Base-by-base conservation (phyloP, 1,140 invertebrate species). In the Drosophila micromelanica region DNA sequence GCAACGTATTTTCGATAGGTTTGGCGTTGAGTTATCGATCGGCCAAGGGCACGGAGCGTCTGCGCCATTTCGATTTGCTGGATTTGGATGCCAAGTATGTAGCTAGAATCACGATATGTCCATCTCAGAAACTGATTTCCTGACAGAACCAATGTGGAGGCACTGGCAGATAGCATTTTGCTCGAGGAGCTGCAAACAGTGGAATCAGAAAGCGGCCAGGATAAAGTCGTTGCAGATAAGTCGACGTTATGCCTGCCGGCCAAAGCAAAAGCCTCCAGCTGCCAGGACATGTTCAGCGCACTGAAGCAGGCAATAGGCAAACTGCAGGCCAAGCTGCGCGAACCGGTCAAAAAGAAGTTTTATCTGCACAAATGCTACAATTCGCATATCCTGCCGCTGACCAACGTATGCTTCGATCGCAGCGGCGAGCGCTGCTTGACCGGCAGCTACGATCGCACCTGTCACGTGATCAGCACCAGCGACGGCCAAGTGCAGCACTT, bases 401-500 rank as follows among this genome's bases (percentile, higher is more conserved):
- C 96, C 5, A 96, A 96, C 92, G 95, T 96, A 9, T 94, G 95
- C 45, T 96, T 97, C 85, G 95, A 96, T 84, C 95, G 95, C 78
- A 93, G 92, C 49, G 95, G 95, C 0, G 93, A 94, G 49, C 97
- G 96, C 91, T 97, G 96, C 92, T 92, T 97, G 52, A 96, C 96
- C 1, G 96, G 96, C 51, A 97, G 96, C 92, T 97, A 97, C 91
- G 96, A 97, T 91, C 92, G 96, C 78, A 97, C 96, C n/a, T 97
- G 96, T 92, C 96, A 96, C 91, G 93, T 97, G 63, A 97, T 96
- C 95, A 94, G 96, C 90, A 95, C 96, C 67, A 94, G 95, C 55
- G 93, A 93, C n/a, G 96, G 96, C 35, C 93, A 93, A 56, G 95
- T 96, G 82, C 90, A 95, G 73, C 93, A 94, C 80, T 94, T 95